Percentiles rank a stretch among this genome's conserved stretches.
phyloP scores from a whole-genome alignment of 1,140 invertebrate species.

The Papilio helenus region DNA sequence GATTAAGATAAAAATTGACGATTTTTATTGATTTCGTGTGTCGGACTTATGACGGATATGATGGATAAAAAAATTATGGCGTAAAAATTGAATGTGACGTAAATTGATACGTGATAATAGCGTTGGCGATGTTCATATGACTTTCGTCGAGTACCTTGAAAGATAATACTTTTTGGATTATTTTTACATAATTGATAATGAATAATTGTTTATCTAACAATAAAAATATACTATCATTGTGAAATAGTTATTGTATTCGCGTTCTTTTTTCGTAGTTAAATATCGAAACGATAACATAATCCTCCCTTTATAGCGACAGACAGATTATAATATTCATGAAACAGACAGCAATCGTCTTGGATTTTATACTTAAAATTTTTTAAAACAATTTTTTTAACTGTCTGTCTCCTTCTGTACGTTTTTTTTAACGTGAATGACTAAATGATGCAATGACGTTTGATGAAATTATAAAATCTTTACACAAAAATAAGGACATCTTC shows the following conservation, averaged over 20 bases:
- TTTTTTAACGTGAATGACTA: too few species aligned
- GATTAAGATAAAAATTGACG: not conserved
- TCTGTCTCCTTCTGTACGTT: not conserved
- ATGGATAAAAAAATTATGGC: not conserved
- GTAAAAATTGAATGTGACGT: not conserved
- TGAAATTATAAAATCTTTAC: not conserved
- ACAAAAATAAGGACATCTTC: not conserved
- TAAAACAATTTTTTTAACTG: not conserved
- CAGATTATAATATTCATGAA: not conserved
- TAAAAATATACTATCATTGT: not conserved
- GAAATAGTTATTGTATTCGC: not conserved
- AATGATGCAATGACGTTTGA: too few species aligned
- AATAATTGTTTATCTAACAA: not conserved
- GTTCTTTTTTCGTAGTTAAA: not conserved
- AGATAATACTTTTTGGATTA: not conserved
- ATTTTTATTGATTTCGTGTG: not conserved
- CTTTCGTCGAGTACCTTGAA: not conserved
- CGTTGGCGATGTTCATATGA: not conserved
- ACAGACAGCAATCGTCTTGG: not conserved
- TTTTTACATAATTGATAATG: not conserved
- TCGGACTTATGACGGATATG: not conserved
- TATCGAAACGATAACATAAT: not conserved
- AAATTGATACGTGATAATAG: slow-evolving; percentile 13
- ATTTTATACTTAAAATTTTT: not conserved
- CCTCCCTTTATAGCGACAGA: not conserved